phyloP scores from a whole-genome alignment of 2,797 vertebrate species.

The Aeoliscus strigatus region DNA sequence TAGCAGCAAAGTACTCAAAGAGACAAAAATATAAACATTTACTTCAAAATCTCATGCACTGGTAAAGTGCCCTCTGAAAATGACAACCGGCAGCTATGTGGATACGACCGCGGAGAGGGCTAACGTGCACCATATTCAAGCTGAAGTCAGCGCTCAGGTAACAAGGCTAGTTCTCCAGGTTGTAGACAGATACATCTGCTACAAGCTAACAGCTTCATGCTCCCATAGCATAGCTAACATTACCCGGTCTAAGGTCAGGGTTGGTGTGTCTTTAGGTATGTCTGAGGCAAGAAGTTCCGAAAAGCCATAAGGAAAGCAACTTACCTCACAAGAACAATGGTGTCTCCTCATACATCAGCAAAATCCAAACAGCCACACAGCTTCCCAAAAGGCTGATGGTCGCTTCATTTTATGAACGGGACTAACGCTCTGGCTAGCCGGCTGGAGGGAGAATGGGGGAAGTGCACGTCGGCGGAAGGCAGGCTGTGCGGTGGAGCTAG shows the following conservation, averaged over 20 bases:
- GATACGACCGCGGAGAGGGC: not conserved
- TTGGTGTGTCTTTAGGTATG: conserved; percentile 46
- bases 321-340: conserved; percentile 72
- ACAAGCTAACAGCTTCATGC: conserved; percentile 57
- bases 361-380: conserved; percentile 69
- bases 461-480: conserved; percentile 72
- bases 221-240: conserved; percentile 53
- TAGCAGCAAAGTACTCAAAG: conserved; percentile 57
- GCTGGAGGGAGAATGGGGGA: conserved; percentile 76
- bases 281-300: conserved; percentile 39
- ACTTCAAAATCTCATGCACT: not conserved
- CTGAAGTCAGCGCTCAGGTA: conserved; percentile 49
- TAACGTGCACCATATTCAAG: conserved; percentile 21
- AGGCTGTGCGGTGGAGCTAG: conserved; percentile 54
- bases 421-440: conserved; percentile 72
- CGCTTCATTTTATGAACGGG: conserved; percentile 77
- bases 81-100: not conserved
- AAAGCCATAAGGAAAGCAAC: conserved; percentile 32
- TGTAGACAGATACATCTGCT: conserved; percentile 53
- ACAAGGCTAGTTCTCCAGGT: conserved; percentile 57
- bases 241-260: conserved; percentile 73
- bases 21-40: conserved; percentile 32
- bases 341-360: conserved; percentile 76
- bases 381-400: conserved; percentile 69
- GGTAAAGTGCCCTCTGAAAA: not conserved